Percentiles rank a stretch among this genome's conserved stretches.
Conservation (phyloP, 2,797 vertebrate genomes). For the Heteromormyrus szaboi region DNA sequence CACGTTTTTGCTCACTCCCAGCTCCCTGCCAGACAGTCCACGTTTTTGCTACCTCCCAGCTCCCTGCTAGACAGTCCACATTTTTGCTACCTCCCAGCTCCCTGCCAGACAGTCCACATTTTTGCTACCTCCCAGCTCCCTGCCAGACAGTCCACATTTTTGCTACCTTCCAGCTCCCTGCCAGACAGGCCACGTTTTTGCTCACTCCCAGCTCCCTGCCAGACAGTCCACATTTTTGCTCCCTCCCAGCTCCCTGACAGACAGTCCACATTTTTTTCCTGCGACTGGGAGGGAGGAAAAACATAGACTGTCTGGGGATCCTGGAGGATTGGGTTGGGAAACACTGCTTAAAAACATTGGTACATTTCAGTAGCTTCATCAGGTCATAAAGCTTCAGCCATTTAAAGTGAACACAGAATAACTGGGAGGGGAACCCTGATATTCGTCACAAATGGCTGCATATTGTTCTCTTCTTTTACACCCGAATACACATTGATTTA, state of each 20-base stretch:
- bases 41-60: background rate
- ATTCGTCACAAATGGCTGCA: background rate
- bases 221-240: too few relatives aligned
- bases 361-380: background rate
- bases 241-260: too few relatives aligned
- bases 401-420: background rate
- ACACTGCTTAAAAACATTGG: background rate
- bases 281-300: background rate
- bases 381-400: background rate
- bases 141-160: background rate
- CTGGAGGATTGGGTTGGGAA: background rate
- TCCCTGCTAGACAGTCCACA: background rate
- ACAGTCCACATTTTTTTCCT: too few relatives aligned
- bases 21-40: background rate
- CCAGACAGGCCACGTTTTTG: too few relatives aligned
- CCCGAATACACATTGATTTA: background rate
- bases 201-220: too few relatives aligned
- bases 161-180: background rate
- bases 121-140: background rate
- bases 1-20: background rate
- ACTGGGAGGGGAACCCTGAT: background rate
- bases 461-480: background rate
- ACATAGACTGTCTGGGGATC: background rate
- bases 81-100: background rate
- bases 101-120: background rate